Conservation (phyloP, 2,888 invertebrate genomes). For the Venusia cambrica region DNA sequence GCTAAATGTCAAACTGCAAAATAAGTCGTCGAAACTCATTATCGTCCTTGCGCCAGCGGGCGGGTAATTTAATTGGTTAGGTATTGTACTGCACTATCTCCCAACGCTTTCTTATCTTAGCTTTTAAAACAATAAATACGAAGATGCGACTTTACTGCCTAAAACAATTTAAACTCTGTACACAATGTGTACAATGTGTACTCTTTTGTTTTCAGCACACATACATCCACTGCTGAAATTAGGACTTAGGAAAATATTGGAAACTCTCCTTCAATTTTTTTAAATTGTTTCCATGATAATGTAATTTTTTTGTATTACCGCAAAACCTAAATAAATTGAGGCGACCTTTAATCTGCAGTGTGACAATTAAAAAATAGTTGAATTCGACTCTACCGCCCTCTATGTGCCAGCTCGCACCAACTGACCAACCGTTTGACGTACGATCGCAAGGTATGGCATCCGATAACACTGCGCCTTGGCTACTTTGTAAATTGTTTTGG, state of each 20-base stretch:
- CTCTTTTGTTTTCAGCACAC: no score
- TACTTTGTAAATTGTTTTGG: no score
- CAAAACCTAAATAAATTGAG: no score
- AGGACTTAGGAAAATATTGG: no score
- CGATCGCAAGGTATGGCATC: constrained; percentile 35
- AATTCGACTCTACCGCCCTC: constrained; percentile 34
- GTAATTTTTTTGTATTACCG: no score
- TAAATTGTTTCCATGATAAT: no score
- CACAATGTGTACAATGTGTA: no score
- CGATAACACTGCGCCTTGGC: constrained; percentile 40
- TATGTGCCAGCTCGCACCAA: constrained; percentile 32
- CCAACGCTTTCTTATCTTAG: constrained; percentile 57
- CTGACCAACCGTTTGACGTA: constrained; percentile 47
- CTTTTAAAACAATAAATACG: constrained; percentile 36
- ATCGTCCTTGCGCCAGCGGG: constrained; percentile 43
- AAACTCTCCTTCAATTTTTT: no score
- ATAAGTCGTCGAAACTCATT: constrained; percentile 43
- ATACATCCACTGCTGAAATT: no score
- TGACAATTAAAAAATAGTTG: no score
- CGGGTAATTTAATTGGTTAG: constrained; percentile 70
- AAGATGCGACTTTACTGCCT: constrained; percentile 31
- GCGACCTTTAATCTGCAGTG: no score
- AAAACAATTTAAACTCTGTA: no score
- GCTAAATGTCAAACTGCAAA: constrained; percentile 37
- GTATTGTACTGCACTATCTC: constrained; percentile 65